phyloP scores from a whole-genome alignment of 37 sponge, comb jelly and placozoan genomes.

The Beroe ovata region DNA sequence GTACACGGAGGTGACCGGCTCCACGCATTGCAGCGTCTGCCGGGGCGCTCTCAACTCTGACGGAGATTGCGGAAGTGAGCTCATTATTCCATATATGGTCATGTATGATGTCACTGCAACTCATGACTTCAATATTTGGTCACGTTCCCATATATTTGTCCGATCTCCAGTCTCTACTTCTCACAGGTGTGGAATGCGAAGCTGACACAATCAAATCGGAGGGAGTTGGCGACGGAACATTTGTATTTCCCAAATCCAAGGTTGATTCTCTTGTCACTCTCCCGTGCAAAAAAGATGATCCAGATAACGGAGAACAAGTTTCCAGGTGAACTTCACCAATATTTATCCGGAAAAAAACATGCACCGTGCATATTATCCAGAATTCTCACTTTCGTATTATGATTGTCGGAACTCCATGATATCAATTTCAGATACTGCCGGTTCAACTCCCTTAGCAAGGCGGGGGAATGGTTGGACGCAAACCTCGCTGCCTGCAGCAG shows the following conservation, averaged over 20 bases:
- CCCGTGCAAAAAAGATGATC: not conserved
- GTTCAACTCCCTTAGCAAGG: not conserved
- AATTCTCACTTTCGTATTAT: too few relatives aligned
- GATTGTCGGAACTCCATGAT: too few relatives aligned
- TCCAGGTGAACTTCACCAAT: not conserved
- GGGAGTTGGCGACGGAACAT: slow-evolving; percentile 19
- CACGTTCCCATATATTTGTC: too few relatives aligned
- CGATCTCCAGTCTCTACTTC: too few relatives aligned
- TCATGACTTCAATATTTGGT: too few relatives aligned
- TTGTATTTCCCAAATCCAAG: not conserved
- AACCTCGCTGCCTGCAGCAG: not conserved
- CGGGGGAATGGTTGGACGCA: not conserved
- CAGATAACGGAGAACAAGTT: not conserved
- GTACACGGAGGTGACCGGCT: slow-evolving; percentile 3
- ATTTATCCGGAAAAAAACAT: too few relatives aligned
- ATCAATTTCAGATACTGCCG: slow-evolving; percentile 18
- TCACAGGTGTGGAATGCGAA: too few relatives aligned
- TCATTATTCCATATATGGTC: too few relatives aligned
- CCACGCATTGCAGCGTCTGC: slow-evolving; percentile 18
- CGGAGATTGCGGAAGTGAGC: slow-evolving; percentile 45
- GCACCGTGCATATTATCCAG: too few relatives aligned
- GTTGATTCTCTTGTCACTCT: not conserved
- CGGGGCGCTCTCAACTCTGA: not conserved
- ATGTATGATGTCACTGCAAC: too few relatives aligned
- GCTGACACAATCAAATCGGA: not conserved